Evolutionary conservation across 2,113 vertebrate species (phyloP), one percentile per base, ranked within the genome.

Genomic region (Amphiprion ocellaris): DNA sequence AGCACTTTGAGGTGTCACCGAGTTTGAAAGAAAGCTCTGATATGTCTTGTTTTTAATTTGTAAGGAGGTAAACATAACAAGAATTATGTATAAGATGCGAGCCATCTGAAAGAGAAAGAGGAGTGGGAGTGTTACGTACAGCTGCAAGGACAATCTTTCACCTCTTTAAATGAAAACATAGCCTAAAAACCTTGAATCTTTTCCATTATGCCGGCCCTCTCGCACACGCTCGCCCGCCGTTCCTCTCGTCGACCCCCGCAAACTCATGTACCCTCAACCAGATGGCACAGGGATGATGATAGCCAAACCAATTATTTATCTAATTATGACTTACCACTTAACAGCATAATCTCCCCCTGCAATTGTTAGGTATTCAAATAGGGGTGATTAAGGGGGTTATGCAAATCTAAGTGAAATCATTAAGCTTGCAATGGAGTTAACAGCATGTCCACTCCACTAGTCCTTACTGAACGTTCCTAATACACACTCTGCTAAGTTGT

Each of bases 271-370:
- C 92, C 92, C 65, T 79, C 81, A 84, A 96, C 95, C 97, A 98
- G 97, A 97, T 98, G 97, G 97, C 95, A 94, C 93, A 92, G 94
- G 94, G 95, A 95, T 47, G 94, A 94, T 94, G 78, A 95, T 93
- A 95, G 95, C 96, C 96, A 97, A 97, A 96, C 93, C 96, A 97
- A 97, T 97, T 98, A 98, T 97, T 97, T 96, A 96, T 97, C 96
- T 97, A 98, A 98, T 98, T 97, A 98, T 96, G 96, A 98, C 95
- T 97, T 97, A 97, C 95, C 95, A 96, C 96, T 97, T 97, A 96
- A 97, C 96, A 95, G 96, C 95, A 96, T 96, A 96, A 97, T 97
- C 95, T 96, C 95, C 95, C 92, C 92, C 56, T 92, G 90, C 95
- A 96, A 96, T 96, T 94, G 96, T 93, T 95, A 95, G 95, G 95